Percentiles rank a stretch among this genome's conserved stretches.
These are phyloP conservation scores for Pangasianodon hypophthalmus DNA, from an alignment of 2,113 vertebrate species.

Conservation along the genomic window DNA sequence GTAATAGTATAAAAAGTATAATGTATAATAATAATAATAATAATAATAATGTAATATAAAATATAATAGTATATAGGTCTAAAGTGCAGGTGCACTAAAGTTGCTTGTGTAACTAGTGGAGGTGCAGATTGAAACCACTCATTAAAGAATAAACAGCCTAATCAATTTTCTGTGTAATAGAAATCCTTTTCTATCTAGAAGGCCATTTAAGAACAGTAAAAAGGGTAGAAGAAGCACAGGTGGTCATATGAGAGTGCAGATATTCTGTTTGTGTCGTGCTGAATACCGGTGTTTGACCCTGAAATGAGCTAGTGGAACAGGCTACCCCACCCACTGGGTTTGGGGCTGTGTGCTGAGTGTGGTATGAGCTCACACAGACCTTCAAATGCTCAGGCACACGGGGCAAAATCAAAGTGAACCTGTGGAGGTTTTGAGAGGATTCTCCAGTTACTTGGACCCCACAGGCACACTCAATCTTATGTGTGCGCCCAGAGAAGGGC, in stretches of 20 bases:
- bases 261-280: neutral
- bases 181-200: neutral
- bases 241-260: neutral
- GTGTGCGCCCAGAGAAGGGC: neutral
- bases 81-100: neutral
- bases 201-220: neutral
- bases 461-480: neutral
- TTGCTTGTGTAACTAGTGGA: neutral
- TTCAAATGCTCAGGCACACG: slow-evolving; percentile 28
- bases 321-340: slow-evolving; percentile 29
- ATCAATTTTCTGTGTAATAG: neutral
- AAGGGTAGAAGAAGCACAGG: neutral
- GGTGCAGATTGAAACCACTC: neutral
- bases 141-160: neutral
- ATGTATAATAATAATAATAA: too few species aligned
- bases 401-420: slow-evolving; percentile 40
- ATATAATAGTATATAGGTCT: too few species aligned
- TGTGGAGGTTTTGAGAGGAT: slow-evolving; percentile 26
- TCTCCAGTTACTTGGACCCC: slow-evolving; percentile 29
- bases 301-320: slow-evolving; percentile 32
- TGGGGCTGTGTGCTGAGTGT: slow-evolving; percentile 30
- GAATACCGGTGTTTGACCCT: slow-evolving; percentile 14
- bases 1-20: too few species aligned
- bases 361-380: slow-evolving; percentile 31
- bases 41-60: too few species aligned